Evolutionary conservation across 92 coral and sea anemone genomes (phyloP), one percentile per base, ranked within the genome.

Genomic region (Epizoanthus ramosus): DNA sequence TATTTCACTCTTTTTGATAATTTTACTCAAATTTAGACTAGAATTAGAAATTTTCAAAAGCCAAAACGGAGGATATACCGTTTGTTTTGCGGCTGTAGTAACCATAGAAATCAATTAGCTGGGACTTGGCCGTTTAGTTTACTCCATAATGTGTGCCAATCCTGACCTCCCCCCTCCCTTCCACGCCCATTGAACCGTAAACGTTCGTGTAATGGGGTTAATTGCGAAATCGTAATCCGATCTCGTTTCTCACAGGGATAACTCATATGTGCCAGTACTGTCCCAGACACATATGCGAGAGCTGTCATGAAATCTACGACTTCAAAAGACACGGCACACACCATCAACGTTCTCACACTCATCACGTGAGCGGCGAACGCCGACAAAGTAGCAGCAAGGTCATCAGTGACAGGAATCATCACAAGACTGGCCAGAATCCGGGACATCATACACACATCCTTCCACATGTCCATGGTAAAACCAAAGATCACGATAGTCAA

Each of bases 351-450:
- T 59, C 18, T 3, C 79, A 37, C 72, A 37, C 39, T n/a, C 68
- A 63, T 16, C 91, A 72, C 19, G 57, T 65, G 13, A 54, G 82
- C 45, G 88, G 76, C 47, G 85, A 88, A 13, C 76, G 91, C 53
- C 81, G 79, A 24, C 63, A 80, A 19, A 61, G 63, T 13, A 4
- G 58, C 15, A 68, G 35, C 39, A 67, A 45, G 12, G 37, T 72
- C 5, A 25, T 12, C 5, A 8, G 41, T 52, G 67, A 57, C 21
- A 41, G 0, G 6, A 73, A 0, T 21, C 68, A 87, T 28, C 82
- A 56, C 21, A 37, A 57, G 16, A 63, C 63, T 17, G 5, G 79
- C 43, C 16, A 15, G 24, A 59, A 59, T 39, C 65, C 80, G 41
- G 57, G 56, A 5, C 47, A 21, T 33, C 60, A 41, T 43, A 85